Percentiles rank a stretch among this genome's conserved stretches.
Conservation (phyloP, 2,113 vertebrate species). For the Thermophis baileyi region DNA sequence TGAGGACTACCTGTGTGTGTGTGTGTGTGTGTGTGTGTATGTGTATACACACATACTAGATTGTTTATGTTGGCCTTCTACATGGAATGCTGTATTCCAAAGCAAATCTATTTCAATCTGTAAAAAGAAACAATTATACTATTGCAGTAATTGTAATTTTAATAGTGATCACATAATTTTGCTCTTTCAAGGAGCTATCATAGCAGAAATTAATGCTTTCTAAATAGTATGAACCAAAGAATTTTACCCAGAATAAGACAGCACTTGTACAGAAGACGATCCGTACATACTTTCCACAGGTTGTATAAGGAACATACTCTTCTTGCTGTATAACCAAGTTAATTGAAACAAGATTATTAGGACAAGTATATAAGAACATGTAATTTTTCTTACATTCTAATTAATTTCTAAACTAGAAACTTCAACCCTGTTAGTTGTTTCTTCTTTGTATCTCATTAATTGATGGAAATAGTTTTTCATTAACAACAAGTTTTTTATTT, state of each 20-base stretch:
- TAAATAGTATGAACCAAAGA: background rate
- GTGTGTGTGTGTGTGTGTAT: no score
- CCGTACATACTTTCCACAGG: conserved; percentile 85
- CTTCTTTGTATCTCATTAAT: background rate
- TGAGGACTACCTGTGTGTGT: no score
- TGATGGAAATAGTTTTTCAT: background rate
- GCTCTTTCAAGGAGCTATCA: background rate
- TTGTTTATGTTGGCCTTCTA: background rate
- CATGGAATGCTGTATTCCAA: background rate
- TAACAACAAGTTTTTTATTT: background rate
- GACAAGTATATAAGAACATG: background rate
- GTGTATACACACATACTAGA: no score
- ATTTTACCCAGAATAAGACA: conserved; percentile 90
- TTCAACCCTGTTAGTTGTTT: background rate
- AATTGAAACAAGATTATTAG: conserved; percentile 25
- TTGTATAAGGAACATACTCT: conserved; percentile 83
- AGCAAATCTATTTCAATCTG: background rate
- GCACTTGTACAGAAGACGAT: conserved; percentile 84
- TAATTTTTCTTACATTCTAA: background rate
- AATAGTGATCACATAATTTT: background rate
- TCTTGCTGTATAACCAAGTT: conserved; percentile 71
- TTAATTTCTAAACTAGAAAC: background rate
- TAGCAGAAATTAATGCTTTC: background rate
- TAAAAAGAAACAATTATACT: background rate
- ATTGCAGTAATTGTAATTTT: background rate